These are phyloP conservation scores for Coleophora flavipennella DNA, from an alignment of 2,888 invertebrate genomes.

Conservation along the genomic window DNA sequence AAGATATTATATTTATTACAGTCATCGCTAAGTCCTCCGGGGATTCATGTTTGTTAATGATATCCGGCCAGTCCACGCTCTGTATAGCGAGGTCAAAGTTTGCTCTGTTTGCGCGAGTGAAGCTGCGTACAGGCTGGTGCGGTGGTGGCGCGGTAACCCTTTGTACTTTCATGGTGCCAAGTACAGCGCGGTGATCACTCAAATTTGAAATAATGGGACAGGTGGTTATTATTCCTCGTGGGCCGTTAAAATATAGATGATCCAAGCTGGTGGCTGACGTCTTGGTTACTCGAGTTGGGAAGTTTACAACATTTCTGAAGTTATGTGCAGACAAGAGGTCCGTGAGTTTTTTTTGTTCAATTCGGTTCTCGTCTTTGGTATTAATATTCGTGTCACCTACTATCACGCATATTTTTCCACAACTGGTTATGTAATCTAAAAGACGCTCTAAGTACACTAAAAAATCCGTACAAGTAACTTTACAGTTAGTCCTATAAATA, in stretches of 20 bases:
- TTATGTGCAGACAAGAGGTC: background rate
- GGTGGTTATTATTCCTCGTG: background rate
- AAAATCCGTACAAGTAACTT: background rate
- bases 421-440: background rate
- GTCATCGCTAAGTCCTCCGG: background rate
- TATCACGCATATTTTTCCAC: background rate
- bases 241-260: background rate
- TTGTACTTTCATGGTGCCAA: background rate
- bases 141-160: background rate
- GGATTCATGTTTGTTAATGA: background rate
- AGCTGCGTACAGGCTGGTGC: background rate
- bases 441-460: background rate
- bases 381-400: background rate
- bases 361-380: too few relatives aligned
- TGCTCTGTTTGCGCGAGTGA: background rate
- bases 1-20: background rate
- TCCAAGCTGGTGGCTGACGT: background rate
- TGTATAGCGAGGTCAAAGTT: background rate
- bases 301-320: background rate
- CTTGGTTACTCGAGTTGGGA: background rate
- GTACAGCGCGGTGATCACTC: background rate
- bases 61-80: background rate
- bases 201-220: background rate
- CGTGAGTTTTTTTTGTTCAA: background rate
- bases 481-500: background rate